Evolutionary conservation across 2,888 invertebrate species (phyloP).

Genomic region (Neria commutata): DNA sequence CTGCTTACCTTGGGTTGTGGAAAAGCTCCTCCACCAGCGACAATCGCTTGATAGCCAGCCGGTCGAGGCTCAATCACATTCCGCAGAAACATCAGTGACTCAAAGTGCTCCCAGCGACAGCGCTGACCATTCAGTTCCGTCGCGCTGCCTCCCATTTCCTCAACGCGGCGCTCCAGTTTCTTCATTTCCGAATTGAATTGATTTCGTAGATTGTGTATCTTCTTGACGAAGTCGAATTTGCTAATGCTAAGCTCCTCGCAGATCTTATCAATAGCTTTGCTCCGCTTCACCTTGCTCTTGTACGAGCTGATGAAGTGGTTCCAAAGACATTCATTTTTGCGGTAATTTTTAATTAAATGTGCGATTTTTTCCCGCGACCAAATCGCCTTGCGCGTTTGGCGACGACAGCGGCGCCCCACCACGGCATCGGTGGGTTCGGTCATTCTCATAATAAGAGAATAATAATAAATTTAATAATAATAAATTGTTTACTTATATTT

Average conservation of each 20-base stretch:
- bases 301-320: conserved; percentile 55
- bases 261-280: conserved; percentile 50
- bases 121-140: conserved; percentile 20
- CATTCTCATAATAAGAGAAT: too few relatives aligned
- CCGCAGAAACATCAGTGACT: conserved; percentile 54
- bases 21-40: conserved; percentile 21
- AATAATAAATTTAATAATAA: too few relatives aligned
- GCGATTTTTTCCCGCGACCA: conserved; percentile 57
- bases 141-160: conserved; percentile 36
- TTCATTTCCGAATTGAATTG: conserved; percentile 60
- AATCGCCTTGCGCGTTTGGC: conserved; percentile 16
- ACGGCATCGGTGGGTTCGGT: too few relatives aligned
- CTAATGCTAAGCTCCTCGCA: conserved; percentile 46
- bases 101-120: conserved; percentile 59
- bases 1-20: conserved; percentile 25
- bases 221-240: conserved; percentile 56
- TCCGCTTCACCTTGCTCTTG: conserved; percentile 53
- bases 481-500: too few relatives aligned
- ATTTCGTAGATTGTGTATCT: conserved; percentile 59
- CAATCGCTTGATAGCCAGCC: conserved; percentile 39
- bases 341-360: conserved; percentile 53
- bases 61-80: conserved; percentile 56
- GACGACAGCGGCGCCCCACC: too few relatives aligned
- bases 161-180: conserved; percentile 51
- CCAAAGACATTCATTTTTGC: conserved; percentile 57